A percentile compares a stretch with the other conserved stretches of the same genome.
Conservation (phyloP, 2,797 vertebrate species). For the Lepus townsendii region DNA sequence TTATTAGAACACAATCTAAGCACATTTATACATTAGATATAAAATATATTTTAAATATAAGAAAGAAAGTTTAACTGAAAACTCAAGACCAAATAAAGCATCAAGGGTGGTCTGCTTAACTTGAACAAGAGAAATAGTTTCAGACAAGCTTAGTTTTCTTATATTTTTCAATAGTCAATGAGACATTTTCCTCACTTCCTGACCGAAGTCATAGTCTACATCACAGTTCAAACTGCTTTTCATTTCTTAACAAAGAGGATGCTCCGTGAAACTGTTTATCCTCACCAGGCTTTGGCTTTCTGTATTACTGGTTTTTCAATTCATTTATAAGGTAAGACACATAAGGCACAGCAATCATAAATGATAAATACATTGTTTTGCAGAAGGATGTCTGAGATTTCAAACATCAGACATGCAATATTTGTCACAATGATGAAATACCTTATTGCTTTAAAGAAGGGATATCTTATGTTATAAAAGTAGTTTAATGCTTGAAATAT, state of each 20-base stretch:
- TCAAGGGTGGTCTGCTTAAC: background rate
- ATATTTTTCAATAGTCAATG: background rate
- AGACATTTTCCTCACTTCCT: background rate
- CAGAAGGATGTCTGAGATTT: background rate
- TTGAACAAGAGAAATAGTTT: background rate
- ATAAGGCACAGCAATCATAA: background rate
- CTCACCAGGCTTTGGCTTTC: background rate
- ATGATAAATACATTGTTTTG: background rate
- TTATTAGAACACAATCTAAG: background rate
- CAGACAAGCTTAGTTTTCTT: background rate
- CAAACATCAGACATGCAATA: background rate
- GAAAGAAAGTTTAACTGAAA: background rate
- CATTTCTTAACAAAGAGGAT: background rate
- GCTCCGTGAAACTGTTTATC: background rate
- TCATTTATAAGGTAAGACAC: background rate
- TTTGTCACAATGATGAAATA: background rate
- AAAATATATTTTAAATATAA: background rate
- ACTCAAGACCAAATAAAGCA: background rate
- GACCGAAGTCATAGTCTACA: background rate
- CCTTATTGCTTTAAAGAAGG: background rate
- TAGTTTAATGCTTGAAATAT: constrained; percentile 28
- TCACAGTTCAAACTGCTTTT: background rate
- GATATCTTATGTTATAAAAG: background rate
- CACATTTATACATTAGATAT: fast-evolving
- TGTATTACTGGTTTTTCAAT: background rate